A percentile compares a stretch with the other conserved stretches of the same genome.
Conservation (phyloP, 1,140 invertebrate species). For the Reticulitermes speratus region DNA sequence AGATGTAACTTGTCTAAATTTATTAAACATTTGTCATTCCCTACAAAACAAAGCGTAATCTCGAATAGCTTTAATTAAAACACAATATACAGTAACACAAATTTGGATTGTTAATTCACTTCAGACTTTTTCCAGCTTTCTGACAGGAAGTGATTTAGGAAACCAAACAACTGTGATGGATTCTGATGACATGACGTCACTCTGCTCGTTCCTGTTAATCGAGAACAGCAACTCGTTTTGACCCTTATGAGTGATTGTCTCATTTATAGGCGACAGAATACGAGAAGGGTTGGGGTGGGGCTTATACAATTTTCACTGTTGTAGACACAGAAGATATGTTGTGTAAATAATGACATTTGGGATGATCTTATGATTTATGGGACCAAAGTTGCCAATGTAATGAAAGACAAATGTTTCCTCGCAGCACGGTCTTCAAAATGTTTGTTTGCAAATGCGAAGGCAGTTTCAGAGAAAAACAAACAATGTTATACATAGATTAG, state of each 20-base stretch:
- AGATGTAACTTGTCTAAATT: background rate
- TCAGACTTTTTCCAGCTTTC: background rate
- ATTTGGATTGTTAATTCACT: background rate
- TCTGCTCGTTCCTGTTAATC: background rate
- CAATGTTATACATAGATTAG: background rate
- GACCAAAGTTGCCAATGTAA: background rate
- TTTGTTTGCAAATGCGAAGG: background rate
- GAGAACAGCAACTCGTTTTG: background rate
- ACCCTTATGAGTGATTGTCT: background rate
- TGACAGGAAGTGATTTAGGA: background rate
- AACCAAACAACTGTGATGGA: background rate
- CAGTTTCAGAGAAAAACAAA: conserved; percentile 5
- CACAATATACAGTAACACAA: background rate
- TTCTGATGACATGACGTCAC: background rate
- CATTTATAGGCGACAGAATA: background rate
- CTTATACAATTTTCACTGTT: background rate
- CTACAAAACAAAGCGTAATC: background rate
- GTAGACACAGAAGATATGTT: conserved; percentile 5
- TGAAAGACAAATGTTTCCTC: background rate
- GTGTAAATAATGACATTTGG: background rate
- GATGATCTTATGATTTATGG: conserved; percentile 3
- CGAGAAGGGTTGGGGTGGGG: too few relatives aligned
- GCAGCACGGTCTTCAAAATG: background rate
- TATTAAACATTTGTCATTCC: background rate
- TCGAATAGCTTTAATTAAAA: background rate